Conservation (phyloP, 1,140 invertebrate species). For the Atopsyche davidsoni region DNA sequence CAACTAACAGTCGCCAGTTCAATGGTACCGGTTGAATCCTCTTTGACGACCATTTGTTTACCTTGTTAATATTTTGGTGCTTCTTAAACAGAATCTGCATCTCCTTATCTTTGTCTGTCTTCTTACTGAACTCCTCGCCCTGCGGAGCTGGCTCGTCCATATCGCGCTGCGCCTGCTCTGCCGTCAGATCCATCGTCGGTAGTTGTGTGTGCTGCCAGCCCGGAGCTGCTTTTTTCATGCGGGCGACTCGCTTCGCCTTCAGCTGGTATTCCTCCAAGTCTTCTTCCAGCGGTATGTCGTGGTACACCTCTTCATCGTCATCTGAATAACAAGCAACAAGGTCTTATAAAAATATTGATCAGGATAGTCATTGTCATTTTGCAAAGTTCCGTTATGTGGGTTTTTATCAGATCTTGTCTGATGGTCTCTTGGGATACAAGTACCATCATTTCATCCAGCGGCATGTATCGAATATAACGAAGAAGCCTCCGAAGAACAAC, state of each 20-base stretch:
- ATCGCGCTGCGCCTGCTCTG: not conserved
- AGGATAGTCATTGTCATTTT: too few species aligned
- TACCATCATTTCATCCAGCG: too few species aligned
- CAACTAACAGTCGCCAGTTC: too few species aligned
- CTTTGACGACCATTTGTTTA: too few species aligned
- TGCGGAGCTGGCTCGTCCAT: conserved; percentile 10
- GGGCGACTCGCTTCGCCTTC: conserved; percentile 30
- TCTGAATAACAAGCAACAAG: conserved; percentile 32
- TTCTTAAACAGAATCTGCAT: conserved; percentile 42
- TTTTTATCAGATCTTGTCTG: too few species aligned
- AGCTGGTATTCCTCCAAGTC: conserved; percentile 39
- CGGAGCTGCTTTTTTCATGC: conserved; percentile 25
- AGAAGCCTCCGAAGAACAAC: too few species aligned
- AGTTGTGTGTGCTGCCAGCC: conserved; percentile 41
- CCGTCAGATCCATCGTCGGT: conserved; percentile 10
- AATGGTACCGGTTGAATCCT: too few species aligned
- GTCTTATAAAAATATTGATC: too few species aligned
- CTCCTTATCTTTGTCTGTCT: conserved; percentile 30
- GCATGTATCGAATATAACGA: too few species aligned
- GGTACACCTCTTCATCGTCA: conserved; percentile 50
- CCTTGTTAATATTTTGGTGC: conserved; percentile 40
- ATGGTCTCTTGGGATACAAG: too few species aligned
- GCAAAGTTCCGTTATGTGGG: too few species aligned
- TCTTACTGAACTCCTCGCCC: conserved; percentile 20
- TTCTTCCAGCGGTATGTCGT: conserved; percentile 46